Evolutionary conservation across 2,113 vertebrate species (phyloP).

Genomic region (Dromiciops gliroides): DNA sequence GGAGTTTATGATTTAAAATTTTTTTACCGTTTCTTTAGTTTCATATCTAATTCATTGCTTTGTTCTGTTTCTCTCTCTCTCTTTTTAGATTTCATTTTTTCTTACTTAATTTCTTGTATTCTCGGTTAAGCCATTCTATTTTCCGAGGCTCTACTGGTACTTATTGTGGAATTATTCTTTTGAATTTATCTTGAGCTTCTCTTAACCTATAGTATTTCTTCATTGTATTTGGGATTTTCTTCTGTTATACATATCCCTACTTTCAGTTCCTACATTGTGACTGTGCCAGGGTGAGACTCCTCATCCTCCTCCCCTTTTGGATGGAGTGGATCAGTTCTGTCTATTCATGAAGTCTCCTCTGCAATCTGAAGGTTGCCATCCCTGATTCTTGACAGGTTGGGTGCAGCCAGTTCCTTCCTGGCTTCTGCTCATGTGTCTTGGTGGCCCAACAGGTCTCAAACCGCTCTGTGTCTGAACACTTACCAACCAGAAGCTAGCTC

Average conservation of each 20-base stretch:
- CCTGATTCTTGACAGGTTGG: background rate
- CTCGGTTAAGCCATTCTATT: background rate
- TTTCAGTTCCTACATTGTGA: background rate
- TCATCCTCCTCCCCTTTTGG: background rate
- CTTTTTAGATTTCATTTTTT: background rate
- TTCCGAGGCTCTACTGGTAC: background rate
- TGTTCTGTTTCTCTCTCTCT: background rate
- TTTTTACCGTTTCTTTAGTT: background rate
- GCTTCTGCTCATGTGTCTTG: background rate
- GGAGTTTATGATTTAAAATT: background rate
- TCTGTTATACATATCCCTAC: background rate
- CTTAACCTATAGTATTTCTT: background rate
- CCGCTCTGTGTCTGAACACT: background rate
- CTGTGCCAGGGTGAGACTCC: background rate
- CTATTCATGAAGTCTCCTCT: background rate
- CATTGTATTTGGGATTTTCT: background rate
- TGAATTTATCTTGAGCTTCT: background rate
- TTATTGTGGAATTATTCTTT: background rate
- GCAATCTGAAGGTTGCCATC: background rate
- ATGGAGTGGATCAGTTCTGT: background rate
- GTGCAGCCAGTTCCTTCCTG: background rate
- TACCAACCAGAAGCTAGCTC: background rate
- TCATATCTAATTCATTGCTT: background rate
- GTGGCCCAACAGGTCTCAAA: background rate
- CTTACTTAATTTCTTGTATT: background rate